A percentile compares a stretch with the other conserved stretches of the same genome.
phyloP scores from a whole-genome alignment of 2,113 vertebrate genomes.

The Lycaon pictus region DNA sequence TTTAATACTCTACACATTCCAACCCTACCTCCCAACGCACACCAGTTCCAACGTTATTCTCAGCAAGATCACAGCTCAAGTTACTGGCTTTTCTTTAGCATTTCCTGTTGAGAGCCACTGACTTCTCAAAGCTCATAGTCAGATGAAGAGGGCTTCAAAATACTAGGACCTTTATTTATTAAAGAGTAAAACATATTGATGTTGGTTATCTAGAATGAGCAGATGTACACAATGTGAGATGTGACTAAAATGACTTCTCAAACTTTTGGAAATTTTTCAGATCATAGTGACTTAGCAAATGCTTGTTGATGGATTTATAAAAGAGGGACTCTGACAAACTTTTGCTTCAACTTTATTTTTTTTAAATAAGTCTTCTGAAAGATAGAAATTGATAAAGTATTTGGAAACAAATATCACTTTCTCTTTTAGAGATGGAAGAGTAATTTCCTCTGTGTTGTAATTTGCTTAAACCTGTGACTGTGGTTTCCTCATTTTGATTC shows the following conservation, averaged over 20 bases:
- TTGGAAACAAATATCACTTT: conserved; percentile 4
- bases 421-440: not conserved
- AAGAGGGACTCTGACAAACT: not conserved
- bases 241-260: not conserved
- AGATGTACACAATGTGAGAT: not conserved
- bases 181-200: not conserved
- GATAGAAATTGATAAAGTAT: not conserved
- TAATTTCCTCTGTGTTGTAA: not conserved
- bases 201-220: not conserved
- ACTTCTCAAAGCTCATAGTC: not conserved
- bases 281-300: not conserved
- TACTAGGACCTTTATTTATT: not conserved
- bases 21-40: not conserved
- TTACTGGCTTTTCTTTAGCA: not conserved
- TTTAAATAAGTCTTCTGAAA: conserved; percentile 31
- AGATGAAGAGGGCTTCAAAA: not conserved
- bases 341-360: not conserved
- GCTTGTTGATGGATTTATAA: not conserved
- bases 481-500: not conserved
- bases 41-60: not conserved
- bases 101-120: not conserved
- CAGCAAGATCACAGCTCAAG: not conserved
- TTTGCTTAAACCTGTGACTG: not conserved
- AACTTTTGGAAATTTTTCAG: not conserved
- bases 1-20: not conserved